Conservation (phyloP, 2,113 vertebrate genomes). For the Sturnira hondurensis region DNA sequence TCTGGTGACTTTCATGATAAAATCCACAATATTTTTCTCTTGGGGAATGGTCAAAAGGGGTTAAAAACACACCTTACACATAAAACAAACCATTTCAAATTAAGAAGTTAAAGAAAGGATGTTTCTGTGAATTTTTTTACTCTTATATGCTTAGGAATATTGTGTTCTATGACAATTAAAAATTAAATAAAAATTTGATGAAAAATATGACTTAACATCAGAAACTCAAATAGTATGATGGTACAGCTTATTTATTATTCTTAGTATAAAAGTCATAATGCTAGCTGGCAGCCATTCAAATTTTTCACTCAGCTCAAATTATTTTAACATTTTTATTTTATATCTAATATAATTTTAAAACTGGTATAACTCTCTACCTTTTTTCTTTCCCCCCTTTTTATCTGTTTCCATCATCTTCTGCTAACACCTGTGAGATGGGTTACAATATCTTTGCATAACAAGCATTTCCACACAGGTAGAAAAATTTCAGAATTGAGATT, state of each 20-base stretch:
- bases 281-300: neutral
- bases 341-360: neutral
- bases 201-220: neutral
- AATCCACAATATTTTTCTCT: neutral
- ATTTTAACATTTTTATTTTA: constrained; percentile 5
- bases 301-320: neutral
- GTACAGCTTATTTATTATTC: neutral
- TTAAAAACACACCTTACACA: neutral
- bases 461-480: neutral
- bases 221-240: neutral
- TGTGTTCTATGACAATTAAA: neutral
- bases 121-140: neutral
- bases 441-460: neutral
- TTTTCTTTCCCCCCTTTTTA: constrained; percentile 49
- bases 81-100: constrained; percentile 21
- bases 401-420: constrained; percentile 19
- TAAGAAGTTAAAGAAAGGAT: neutral
- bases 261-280: neutral
- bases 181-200: neutral
- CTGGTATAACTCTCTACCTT: neutral
- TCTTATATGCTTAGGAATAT: neutral
- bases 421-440: neutral
- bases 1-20: neutral
- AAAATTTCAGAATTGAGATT: neutral
- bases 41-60: neutral